Evolutionary conservation across 2,888 invertebrate species (phyloP), one percentile per base, ranked within the genome.

Genomic region (Alviniconcha strummeri): DNA sequence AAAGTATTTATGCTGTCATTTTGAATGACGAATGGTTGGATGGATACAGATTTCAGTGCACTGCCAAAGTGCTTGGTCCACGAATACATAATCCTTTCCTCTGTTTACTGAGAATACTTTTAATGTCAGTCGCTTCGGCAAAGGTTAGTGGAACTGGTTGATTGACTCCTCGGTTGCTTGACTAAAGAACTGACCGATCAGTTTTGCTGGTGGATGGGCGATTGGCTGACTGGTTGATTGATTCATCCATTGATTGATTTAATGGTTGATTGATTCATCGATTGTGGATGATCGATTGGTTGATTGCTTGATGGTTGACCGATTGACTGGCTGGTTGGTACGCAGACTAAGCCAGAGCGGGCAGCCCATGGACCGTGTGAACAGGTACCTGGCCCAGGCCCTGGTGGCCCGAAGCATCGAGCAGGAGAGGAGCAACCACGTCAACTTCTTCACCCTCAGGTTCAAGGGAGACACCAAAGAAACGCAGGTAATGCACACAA

Each of bases 391-490:
- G 91, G 96, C 97, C 85, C 97, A 97, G 94, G 97, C 97, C 60
- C 97, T 98, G 90, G 97, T 97, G 93, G 97, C 97, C 64, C 95
- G 98, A 87, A 97, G 97, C 92, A 97, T 98, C 85, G 97, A 98
- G 93, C 95, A 97, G 85, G 97, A 98, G 94, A 98, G 98, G 94
- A 96, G 97, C 54, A 96, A 96, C 81, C 97, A 98, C 92, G 97
- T 98, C 81, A 97, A 97, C 93, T 95, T 97, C 80, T 94, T 97
- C 85, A 97, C 97, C 6, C 94, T 98, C 81, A 96, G 96, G 92
- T 98, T 98, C 93, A 97, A 97, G 91, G 97, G 97, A 91, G 95
- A 96, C 75, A 95, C 96, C 87, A 97, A 97, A 94, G 98, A 98
- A 94, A 96, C 96, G 89, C 96, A 96, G 95, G 97, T 96, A 94